Base-by-base conservation (phyloP, 1,140 invertebrate species). In the Mylabris phalerata region DNA sequence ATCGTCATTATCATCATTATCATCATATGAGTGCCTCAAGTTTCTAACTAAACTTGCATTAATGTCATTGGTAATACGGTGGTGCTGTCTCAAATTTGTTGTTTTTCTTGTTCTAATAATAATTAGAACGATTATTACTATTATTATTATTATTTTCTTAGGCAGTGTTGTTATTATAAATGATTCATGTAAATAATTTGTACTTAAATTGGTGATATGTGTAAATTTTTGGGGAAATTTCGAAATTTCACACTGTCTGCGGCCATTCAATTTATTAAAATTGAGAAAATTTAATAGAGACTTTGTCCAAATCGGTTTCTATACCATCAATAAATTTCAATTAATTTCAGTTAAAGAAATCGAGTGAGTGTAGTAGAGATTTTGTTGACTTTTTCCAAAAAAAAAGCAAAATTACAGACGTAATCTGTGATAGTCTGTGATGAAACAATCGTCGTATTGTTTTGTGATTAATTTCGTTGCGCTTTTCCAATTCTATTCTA, bases 381-480 rank as follows among this genome's bases (percentile, higher is more conserved):
- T 50, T 58, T 26, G 50, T 54, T 59, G 58, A 58, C n/a, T 5
- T 5, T 32, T 3, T 32, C 4, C 32, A 32, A 42, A n/a, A 56
- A 48, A 42, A 54, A 54, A 43, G 56, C 54, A 63, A 56, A 67
- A 72, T 72, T 72, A 66, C 72, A 74, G 71, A 73, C 69, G 61
- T 66, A 67, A 68, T 72, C 69, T 74, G 71, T 71, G 67, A 71
- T 71, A 72, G 65, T 64, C 66, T 73, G 69, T 73, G 71, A 72
- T 73, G 65, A 63, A 67, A 64, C 49, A 66, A 58, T 51, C 44
- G 13, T 44, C 46, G 44, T 61, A 42, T 58, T 60, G 44, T 50
- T 50, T 55, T 57, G n/a, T 54, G 51, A 54, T 54, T 38, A 9
- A 32, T 11, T 42, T 41, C n/a, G 42, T 9, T 5, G 50, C 44